Percentiles rank a stretch among this genome's conserved stretches.
phyloP scores from a whole-genome alignment of 2,888 invertebrate species.

The Hylaea fasciaria region DNA sequence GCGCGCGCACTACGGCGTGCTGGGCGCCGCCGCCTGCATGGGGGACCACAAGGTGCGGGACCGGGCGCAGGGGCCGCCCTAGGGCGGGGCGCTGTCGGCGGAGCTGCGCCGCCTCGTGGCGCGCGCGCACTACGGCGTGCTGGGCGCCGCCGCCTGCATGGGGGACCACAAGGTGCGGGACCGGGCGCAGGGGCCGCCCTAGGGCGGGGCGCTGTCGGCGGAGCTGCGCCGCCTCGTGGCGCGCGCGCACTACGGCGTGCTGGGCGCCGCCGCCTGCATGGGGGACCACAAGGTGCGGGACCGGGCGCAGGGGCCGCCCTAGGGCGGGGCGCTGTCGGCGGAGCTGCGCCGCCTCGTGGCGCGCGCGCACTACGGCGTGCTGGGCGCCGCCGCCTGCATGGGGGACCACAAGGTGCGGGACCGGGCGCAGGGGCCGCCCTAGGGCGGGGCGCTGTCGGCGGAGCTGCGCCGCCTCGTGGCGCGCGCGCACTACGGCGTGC shows the following conservation, averaged over 20 bases:
- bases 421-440: slow-evolving; percentile 80
- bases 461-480: slow-evolving; percentile 67
- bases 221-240: slow-evolving; percentile 67
- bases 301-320: slow-evolving; percentile 80
- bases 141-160: slow-evolving; percentile 95
- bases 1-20: slow-evolving; percentile 88
- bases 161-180: slow-evolving; percentile 97
- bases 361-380: slow-evolving; percentile 88
- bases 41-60: slow-evolving; percentile 97
- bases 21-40: slow-evolving; percentile 95
- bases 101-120: slow-evolving; percentile 67
- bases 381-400: slow-evolving; percentile 95
- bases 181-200: slow-evolving; percentile 80
- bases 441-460: slow-evolving; percentile 55
- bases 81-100: slow-evolving; percentile 55
- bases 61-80: slow-evolving; percentile 80
- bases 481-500: slow-evolving; percentile 88
- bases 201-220: slow-evolving; percentile 55
- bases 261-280: slow-evolving; percentile 95
- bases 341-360: slow-evolving; percentile 67
- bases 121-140: slow-evolving; percentile 88
- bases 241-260: slow-evolving; percentile 88
- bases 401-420: slow-evolving; percentile 97
- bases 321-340: slow-evolving; percentile 55
- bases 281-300: slow-evolving; percentile 97